phyloP scores from a whole-genome alignment of 2,113 vertebrate genomes.

The Cyprinus carpio region DNA sequence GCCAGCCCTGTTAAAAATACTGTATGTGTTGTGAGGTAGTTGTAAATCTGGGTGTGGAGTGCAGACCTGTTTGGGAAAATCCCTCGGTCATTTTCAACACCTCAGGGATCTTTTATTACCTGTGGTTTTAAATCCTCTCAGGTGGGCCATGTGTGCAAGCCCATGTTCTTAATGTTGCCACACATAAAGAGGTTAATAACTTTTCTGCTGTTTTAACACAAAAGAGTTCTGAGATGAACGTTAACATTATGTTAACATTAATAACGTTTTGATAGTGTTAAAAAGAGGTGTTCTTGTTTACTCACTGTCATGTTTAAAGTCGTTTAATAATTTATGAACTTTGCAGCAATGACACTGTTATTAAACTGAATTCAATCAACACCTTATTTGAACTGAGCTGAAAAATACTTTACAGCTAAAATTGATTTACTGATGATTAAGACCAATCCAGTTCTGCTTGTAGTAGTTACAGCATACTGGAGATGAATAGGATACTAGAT shows the following conservation, averaged over 20 bases:
- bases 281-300: background rate
- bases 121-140: background rate
- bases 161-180: background rate
- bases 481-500: too few relatives aligned
- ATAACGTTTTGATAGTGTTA: background rate
- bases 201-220: background rate
- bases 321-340: too few relatives aligned
- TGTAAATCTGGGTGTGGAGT: constrained; percentile 20
- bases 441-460: too few relatives aligned
- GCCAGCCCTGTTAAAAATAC: constrained; percentile 7
- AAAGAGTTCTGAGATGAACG: background rate
- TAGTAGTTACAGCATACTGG: too few relatives aligned
- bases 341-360: too few relatives aligned
- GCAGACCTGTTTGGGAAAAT: constrained; percentile 12
- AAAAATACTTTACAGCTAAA: too few relatives aligned
- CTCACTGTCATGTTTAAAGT: background rate
- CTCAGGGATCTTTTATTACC: background rate
- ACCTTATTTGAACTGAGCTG: too few relatives aligned
- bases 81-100: constrained; percentile 2
- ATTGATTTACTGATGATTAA: too few relatives aligned
- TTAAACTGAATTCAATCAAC: too few relatives aligned
- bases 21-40: constrained; percentile 8
- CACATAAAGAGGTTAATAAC: background rate
- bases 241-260: background rate
- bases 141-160: background rate